Evolutionary conservation across 1,140 invertebrate genomes (phyloP), one percentile per base, ranked within the genome.

Genomic region (Achatina immaculata): DNA sequence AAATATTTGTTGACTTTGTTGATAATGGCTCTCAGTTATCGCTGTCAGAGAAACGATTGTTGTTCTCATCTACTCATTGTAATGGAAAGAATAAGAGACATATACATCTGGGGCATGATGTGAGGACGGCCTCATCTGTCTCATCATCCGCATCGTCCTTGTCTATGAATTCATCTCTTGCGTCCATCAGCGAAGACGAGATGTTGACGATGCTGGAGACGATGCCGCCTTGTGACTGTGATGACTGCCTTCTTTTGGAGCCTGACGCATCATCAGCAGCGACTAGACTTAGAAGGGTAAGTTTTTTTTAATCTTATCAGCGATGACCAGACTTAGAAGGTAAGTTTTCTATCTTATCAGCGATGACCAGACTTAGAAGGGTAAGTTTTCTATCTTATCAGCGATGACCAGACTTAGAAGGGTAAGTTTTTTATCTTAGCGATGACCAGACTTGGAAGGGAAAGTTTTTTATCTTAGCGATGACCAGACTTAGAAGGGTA

Each of bases 211-310:
- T 81, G 16, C 72, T 80, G 78, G 80, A 81, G 77, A 69, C 24
- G 40, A 71, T 74, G 77, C 81, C 76, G 42, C 81, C 83, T 0
- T 85, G 84, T 66, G 81, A 85, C 65, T 85, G 84, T 76, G 84
- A 85, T 81, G 81, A 83, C 4, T 85, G 84, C 72, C 71, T 85
- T 0, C 38, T 68, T 19, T 65, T 75, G 24, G 80, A 81, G 7
- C 24, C 71, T 0, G 65, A 51, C 6, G 40, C 66, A 34, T 74
- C 48, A 28, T 48, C 36, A 0, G 43, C 34, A 1, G 48, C 76
- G n/a, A 9, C 21, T 1, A 3, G 28, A 11, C 81, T 81, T 24
- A 81, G 55, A 71, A 62, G 81, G 81, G 81, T 81, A 72, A 81
- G 78, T 80, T 34, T n/a, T n/a, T n/a, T n/a, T n/a, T n/a, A n/a